Conservation (phyloP, 2,888 invertebrate genomes). For the Hirtodrosophila trivittata region DNA sequence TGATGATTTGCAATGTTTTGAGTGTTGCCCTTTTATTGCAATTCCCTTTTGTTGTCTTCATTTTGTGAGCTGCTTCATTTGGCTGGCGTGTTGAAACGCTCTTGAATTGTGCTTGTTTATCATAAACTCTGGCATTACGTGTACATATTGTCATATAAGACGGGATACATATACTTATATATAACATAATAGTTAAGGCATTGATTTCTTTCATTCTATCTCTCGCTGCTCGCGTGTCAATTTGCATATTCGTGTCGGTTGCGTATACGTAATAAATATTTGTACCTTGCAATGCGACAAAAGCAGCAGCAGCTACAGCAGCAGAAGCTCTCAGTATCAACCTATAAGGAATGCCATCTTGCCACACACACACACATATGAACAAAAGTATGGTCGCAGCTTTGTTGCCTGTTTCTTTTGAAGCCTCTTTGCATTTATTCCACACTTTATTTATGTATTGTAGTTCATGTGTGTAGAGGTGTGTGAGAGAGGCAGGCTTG, state of each 20-base stretch:
- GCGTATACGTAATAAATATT: slow-evolving; percentile 51
- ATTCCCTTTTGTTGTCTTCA: slow-evolving; percentile 8
- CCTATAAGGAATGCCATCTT: slow-evolving; percentile 12
- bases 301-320: too few relatives aligned
- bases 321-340: not conserved
- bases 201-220: slow-evolving; percentile 48
- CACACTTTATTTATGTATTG: slow-evolving; percentile 25
- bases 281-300: not conserved
- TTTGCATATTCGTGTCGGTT: slow-evolving; percentile 44
- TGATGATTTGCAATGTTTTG: slow-evolving; percentile 12
- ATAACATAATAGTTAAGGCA: slow-evolving; percentile 35
- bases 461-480: not conserved
- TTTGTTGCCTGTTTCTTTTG: slow-evolving; percentile 37
- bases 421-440: slow-evolving; percentile 34
- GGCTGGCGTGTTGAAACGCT: slow-evolving; percentile 23
- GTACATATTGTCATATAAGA: slow-evolving; percentile 46
- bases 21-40: slow-evolving; percentile 29
- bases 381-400: slow-evolving; percentile 40
- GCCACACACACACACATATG: slow-evolving; percentile 36
- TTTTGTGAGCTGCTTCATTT: slow-evolving; percentile 18
- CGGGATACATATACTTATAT: slow-evolving; percentile 23
- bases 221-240: slow-evolving; percentile 43
- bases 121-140: slow-evolving; percentile 38
- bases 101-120: slow-evolving; percentile 50
- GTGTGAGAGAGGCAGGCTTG: slow-evolving; percentile 26